phyloP scores from a whole-genome alignment of 92 coral and sea anemone genomes.

The Blastomussa wellsi region DNA sequence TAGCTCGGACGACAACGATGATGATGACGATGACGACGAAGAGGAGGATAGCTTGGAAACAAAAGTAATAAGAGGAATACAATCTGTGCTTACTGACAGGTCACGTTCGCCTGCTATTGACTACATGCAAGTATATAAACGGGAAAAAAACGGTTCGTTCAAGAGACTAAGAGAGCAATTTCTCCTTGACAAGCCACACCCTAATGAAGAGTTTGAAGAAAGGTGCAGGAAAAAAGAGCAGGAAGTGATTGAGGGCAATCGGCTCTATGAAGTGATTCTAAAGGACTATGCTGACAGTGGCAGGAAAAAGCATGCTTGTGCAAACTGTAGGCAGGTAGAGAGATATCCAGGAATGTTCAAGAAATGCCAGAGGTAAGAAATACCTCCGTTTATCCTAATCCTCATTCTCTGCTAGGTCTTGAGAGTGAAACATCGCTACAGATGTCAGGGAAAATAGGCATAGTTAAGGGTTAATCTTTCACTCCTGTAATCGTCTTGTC shows the following conservation, averaged over 20 bases:
- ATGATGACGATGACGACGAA: constrained; percentile 49
- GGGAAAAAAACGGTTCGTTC: constrained; percentile 48
- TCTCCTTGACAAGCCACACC: constrained; percentile 83
- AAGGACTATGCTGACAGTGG: constrained; percentile 22
- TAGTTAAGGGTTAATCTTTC: neutral
- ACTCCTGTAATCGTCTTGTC: too few relatives aligned
- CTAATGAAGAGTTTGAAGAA: constrained; percentile 76
- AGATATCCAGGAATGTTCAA: constrained; percentile 70
- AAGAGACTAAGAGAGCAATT: constrained; percentile 62
- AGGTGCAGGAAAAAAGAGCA: constrained; percentile 49
- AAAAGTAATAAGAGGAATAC: constrained; percentile 35
- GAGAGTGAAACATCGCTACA: neutral
- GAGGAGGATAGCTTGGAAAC: constrained; percentile 36
- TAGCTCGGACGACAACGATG: constrained; percentile 24
- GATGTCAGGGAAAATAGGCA: neutral
- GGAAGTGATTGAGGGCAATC: constrained; percentile 20
- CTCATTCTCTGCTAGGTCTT: neutral
- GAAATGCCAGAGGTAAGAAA: constrained; percentile 82
- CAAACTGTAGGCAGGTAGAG: constrained; percentile 82
- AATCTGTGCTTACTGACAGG: constrained; percentile 31
- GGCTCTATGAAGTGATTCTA: constrained; percentile 26
- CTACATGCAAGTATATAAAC: constrained; percentile 36
- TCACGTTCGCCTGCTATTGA: constrained; percentile 20
- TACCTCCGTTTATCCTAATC: neutral
- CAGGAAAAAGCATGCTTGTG: constrained; percentile 71